Percentiles rank a stretch among this genome's conserved stretches.
These are phyloP conservation scores for Ectemnius lituratus DNA, from an alignment of 2,888 invertebrate genomes.

Conservation along the genomic window DNA sequence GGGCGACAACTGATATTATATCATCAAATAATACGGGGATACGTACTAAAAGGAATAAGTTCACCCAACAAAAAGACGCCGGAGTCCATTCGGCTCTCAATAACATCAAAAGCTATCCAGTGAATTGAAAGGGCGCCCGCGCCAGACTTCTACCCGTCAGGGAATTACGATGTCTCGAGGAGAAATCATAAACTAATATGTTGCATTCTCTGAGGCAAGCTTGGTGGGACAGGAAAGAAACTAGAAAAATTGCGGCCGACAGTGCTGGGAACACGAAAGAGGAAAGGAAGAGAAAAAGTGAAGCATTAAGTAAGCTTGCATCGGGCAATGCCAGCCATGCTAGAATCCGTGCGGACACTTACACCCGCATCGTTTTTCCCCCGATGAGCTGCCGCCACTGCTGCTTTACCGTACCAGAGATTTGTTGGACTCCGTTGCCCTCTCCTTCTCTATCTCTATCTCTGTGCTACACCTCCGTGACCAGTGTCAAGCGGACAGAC, in stretches of 20 bases:
- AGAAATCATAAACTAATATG: slow-evolving; percentile 3
- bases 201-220: not conserved
- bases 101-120: not conserved
- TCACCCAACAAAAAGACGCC: too few relatives aligned
- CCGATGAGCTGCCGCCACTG: slow-evolving; percentile 4
- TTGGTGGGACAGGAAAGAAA: not conserved
- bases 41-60: not conserved
- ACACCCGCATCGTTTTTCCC: not conserved
- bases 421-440: slow-evolving; percentile 34
- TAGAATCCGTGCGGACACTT: slow-evolving; percentile 18
- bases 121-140: not conserved
- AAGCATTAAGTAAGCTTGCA: slow-evolving; percentile 4
- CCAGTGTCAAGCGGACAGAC: slow-evolving; percentile 50
- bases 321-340: not conserved
- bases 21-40: slow-evolving; percentile 1
- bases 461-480: slow-evolving; percentile 21
- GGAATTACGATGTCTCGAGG: not conserved
- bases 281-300: not conserved
- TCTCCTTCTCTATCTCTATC: not conserved
- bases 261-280: not conserved
- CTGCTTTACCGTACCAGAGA: slow-evolving; percentile 11
- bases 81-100: not conserved
- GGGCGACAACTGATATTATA: slow-evolving; percentile 5
- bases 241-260: not conserved
- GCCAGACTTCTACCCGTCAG: not conserved